A percentile compares a stretch with the other conserved stretches of the same genome.
phyloP scores from a whole-genome alignment of 2,113 vertebrate species.

The Drymodes brunneopygia region DNA sequence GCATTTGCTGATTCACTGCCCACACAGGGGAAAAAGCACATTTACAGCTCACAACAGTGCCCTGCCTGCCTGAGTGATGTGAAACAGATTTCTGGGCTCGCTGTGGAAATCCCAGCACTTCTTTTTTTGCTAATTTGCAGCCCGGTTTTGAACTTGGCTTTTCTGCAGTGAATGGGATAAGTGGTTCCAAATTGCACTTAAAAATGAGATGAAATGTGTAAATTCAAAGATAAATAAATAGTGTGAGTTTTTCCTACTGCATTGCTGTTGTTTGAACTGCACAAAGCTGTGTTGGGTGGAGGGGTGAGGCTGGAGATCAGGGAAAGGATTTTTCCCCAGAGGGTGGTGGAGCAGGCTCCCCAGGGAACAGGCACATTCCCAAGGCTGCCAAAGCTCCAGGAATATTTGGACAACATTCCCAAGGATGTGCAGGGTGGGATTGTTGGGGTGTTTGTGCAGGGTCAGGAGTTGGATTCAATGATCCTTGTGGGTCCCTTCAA shows the following conservation, averaged over 20 bases:
- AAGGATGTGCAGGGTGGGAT: not conserved
- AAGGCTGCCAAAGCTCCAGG: not conserved
- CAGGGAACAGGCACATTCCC: not conserved
- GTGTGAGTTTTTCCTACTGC: not conserved
- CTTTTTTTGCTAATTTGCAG: not conserved
- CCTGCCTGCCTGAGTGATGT: conserved; percentile 30
- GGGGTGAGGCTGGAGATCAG: not conserved
- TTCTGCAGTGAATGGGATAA: not conserved
- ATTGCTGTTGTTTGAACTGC: not conserved
- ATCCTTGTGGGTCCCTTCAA: not conserved
- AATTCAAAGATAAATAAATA: not conserved
- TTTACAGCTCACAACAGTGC: not conserved
- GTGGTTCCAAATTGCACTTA: not conserved
- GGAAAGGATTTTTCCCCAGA: too few relatives aligned
- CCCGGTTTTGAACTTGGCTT: not conserved
- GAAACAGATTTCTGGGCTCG: conserved; percentile 32
- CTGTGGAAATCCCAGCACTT: conserved; percentile 39
- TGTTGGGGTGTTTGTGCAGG: not conserved
- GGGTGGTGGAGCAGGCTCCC: not conserved
- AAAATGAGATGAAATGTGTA: not conserved
- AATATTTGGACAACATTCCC: rapidly evolving
- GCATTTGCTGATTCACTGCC: conserved; percentile 79
- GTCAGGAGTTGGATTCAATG: rapidly evolving
- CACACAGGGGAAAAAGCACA: conserved; percentile 70
- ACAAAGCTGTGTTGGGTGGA: not conserved